These are phyloP conservation scores for Mamestra brassicae DNA, from an alignment of 2,888 invertebrate species.

Conservation along the genomic window DNA sequence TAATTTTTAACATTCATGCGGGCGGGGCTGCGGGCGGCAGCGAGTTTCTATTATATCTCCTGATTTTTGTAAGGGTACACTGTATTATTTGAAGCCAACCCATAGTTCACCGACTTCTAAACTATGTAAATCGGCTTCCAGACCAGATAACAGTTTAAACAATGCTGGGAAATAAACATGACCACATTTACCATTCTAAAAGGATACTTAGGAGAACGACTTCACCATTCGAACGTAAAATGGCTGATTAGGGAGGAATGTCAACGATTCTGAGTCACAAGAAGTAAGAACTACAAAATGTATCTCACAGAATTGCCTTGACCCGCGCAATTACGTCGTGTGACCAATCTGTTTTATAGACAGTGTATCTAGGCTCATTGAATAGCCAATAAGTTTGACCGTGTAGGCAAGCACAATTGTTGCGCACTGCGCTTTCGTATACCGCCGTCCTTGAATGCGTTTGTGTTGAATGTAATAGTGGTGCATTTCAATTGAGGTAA, in stretches of 20 bases:
- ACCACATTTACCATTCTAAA: conserved; percentile 59
- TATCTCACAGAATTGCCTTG: conserved; percentile 63
- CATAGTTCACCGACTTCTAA: conserved; percentile 23
- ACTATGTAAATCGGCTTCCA: conserved; percentile 40
- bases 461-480: conserved; percentile 68
- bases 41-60: neutral
- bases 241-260: conserved; percentile 63
- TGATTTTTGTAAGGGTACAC: neutral
- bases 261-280: conserved; percentile 53
- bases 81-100: neutral
- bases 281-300: conserved; percentile 47
- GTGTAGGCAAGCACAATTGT: conserved; percentile 57
- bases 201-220: conserved; percentile 59
- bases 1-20: too few relatives aligned
- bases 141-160: conserved; percentile 52
- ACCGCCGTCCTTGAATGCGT: conserved; percentile 76
- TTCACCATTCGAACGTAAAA: conserved; percentile 56
- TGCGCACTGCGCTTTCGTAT: conserved; percentile 64
- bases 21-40: too few relatives aligned
- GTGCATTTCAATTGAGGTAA: conserved; percentile 73
- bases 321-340: conserved; percentile 61
- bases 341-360: conserved; percentile 67
- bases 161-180: conserved; percentile 44
- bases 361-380: conserved; percentile 65
- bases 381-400: conserved; percentile 65